Evolutionary conservation across 2,888 invertebrate genomes (phyloP).

Genomic region (Nomada ferruginata): DNA sequence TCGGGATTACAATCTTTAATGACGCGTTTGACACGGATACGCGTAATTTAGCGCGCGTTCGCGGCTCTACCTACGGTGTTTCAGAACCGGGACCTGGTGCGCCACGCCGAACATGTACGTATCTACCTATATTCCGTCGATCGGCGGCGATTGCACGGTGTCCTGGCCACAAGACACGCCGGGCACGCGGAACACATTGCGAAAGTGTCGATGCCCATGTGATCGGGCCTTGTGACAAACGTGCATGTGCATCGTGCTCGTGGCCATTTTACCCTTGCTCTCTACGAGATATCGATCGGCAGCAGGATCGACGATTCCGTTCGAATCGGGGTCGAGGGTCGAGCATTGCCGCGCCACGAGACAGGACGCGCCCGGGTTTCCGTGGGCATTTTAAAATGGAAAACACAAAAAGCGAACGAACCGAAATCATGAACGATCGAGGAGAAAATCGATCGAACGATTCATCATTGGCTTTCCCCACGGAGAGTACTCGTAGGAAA

Average conservation of each 20-base stretch:
- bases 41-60: slow-evolving; percentile 61
- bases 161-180: slow-evolving; percentile 77
- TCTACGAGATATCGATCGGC: slow-evolving; percentile 9
- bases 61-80: slow-evolving; percentile 12
- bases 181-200: slow-evolving; percentile 80
- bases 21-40: slow-evolving; percentile 74
- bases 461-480: slow-evolving; percentile 43
- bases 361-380: not conserved
- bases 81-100: slow-evolving; percentile 47
- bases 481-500: slow-evolving; percentile 30
- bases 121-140: slow-evolving; percentile 69
- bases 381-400: not conserved
- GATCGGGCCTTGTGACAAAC: slow-evolving; percentile 76
- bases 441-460: slow-evolving; percentile 32
- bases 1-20: slow-evolving; percentile 59
- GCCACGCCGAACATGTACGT: slow-evolving; percentile 35
- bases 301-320: slow-evolving; percentile 6
- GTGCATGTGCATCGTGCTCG: slow-evolving; percentile 54
- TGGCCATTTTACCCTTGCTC: slow-evolving; percentile 1
- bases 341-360: not conserved
- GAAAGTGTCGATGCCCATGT: slow-evolving; percentile 76
- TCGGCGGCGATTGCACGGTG: slow-evolving; percentile 79
- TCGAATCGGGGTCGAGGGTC: slow-evolving; percentile 11
- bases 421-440: not conserved
- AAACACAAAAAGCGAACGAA: no score